Evolutionary conservation across 2,113 vertebrate genomes (phyloP).

Genomic region (Antechinus flavipes): DNA sequence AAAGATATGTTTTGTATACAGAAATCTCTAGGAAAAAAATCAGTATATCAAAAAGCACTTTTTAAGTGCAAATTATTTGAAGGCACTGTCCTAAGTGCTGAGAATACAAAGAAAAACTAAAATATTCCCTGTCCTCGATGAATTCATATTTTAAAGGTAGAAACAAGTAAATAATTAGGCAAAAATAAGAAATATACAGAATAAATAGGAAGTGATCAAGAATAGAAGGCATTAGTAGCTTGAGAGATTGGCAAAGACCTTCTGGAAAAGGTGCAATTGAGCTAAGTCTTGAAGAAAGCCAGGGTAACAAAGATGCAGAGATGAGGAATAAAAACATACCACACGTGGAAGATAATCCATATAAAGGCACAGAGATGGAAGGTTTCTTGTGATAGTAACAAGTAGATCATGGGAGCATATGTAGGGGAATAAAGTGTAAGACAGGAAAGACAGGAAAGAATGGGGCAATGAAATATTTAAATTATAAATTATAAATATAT

Average conservation of each 20-base stretch:
- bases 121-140: neutral
- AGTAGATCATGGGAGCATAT: neutral
- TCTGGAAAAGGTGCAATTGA: neutral
- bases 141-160: neutral
- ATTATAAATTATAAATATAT: neutral
- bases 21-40: too few species aligned
- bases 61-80: too few species aligned
- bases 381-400: neutral
- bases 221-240: neutral
- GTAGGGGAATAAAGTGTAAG: neutral
- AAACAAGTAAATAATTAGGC: neutral
- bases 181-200: neutral
- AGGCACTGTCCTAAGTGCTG: neutral
- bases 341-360: neutral
- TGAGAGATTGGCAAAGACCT: neutral
- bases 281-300: neutral
- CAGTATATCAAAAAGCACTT: too few species aligned
- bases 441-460: neutral
- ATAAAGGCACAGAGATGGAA: neutral
- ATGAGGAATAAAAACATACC: neutral
- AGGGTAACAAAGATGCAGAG: neutral
- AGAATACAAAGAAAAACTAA: neutral
- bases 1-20: too few species aligned
- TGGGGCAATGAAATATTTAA: neutral
- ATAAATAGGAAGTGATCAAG: neutral